phyloP scores from a whole-genome alignment of 2,797 vertebrate species.

The Tokudaia muenninki region DNA sequence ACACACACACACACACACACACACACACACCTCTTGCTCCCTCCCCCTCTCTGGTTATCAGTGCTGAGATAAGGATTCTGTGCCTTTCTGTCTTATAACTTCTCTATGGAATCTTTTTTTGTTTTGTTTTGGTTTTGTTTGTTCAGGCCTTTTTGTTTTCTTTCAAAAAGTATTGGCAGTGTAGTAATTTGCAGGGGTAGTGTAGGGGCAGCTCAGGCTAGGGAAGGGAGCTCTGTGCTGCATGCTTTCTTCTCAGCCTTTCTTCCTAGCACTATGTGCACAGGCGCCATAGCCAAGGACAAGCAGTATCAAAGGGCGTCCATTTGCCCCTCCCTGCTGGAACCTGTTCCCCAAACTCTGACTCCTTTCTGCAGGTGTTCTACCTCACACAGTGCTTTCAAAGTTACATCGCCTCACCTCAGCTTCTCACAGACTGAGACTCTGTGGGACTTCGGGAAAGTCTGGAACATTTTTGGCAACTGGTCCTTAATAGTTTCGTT shows the following conservation, averaged over 20 bases:
- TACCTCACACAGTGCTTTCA: not conserved
- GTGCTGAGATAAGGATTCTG: not conserved
- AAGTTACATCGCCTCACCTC: not conserved
- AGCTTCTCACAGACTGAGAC: not conserved
- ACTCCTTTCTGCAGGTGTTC: not conserved
- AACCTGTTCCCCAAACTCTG: not conserved
- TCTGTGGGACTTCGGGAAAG: conserved; percentile 17
- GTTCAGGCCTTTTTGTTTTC: not conserved
- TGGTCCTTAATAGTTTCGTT: not conserved
- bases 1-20: not conserved
- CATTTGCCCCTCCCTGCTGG: not conserved
- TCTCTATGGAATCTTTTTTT: not conserved
- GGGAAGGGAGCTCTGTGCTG: too few species aligned
- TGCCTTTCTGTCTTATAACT: not conserved
- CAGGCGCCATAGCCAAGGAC: not conserved
- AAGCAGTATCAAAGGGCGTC: not conserved
- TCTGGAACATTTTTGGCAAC: conserved; percentile 36
- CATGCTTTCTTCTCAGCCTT: not conserved
- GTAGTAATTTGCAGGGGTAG: not conserved
- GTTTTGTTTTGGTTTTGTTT: too few species aligned
- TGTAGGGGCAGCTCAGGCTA: not conserved
- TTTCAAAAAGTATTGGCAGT: not conserved
- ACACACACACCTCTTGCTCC: not conserved
- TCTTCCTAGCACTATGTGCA: not conserved
- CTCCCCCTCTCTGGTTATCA: not conserved